Base-by-base conservation (phyloP, 2,113 vertebrate genomes). In the Chloroceryle aenea region DNA sequence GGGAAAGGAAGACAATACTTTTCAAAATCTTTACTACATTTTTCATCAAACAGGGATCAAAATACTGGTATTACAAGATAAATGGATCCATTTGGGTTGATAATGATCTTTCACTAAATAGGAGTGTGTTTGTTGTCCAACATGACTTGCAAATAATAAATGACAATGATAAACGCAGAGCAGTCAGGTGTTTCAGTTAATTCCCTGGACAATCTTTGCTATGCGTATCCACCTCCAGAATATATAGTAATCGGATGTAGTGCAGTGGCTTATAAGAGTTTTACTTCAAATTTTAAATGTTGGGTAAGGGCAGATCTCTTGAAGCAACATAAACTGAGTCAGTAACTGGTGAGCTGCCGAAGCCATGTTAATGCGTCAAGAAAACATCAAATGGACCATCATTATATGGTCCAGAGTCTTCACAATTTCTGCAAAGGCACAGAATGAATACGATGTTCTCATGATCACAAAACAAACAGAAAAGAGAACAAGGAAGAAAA, bases 281-380 rank as follows among this genome's bases (percentile, higher is more conserved):
- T 96, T 93, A 77, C 59, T 62, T 91, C 63, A 96, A 94, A 91
- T 91, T 95, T 75, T 95, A 73, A 47, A 10, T 22, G 29, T 68
- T 85, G 32, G 22, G 30, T 82, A 43, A 81, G 20, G n/a, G 55
- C 22, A 87, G 17, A 61, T 85, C 32, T 89, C 94, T 75, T 75
- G 36, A 88, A 95, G 32, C 6, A 25, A 48, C 27, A 4, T 22
- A 53, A 58, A 2, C 45, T 87, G 63, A 72, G 50, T 67, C 87
- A 89, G 81, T 66, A 93, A 77, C 10, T 18, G 11, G 14, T 27
- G 59, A 89, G 80, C 32, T 73, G 25, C 43, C 89, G 34, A 76
- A 87, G 53, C 13, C 9, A 23, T 2, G 1, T 36, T 64, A 13
- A 6, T 30, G 13, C 10, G 8, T 30, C 34, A 94, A 64, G 29